phyloP scores from a whole-genome alignment of 2,797 vertebrate genomes.

The Sciurus vulgaris region DNA sequence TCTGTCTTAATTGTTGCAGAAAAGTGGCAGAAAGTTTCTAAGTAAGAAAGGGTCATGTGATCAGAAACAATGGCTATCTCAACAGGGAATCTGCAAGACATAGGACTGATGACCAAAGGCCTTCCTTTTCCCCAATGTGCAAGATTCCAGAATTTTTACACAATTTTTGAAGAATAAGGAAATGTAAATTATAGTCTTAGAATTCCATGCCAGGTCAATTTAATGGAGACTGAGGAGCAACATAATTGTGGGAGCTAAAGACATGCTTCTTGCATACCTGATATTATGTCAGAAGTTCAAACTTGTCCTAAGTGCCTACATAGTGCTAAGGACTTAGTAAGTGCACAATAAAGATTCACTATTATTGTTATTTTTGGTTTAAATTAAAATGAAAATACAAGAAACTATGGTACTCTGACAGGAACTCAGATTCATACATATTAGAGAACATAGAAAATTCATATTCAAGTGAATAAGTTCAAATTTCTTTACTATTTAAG shows the following conservation, averaged over 20 bases:
- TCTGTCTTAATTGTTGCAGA: background rate
- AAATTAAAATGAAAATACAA: background rate
- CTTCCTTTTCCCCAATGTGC: background rate
- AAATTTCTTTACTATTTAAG: background rate
- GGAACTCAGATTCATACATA: background rate
- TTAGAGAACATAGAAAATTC: background rate
- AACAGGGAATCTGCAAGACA: background rate
- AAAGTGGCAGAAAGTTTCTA: background rate
- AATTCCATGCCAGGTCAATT: background rate
- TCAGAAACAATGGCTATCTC: background rate
- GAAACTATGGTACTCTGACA: background rate
- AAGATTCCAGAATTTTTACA: background rate
- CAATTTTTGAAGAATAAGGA: background rate
- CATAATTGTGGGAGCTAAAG: background rate
- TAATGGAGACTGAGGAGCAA: constrained; percentile 1
- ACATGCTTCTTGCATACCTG: background rate
- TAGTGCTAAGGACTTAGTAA: background rate
- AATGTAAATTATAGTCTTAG: background rate
- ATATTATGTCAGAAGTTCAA: background rate
- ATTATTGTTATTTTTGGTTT: background rate
- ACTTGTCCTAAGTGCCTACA: background rate
- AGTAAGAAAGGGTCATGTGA: background rate
- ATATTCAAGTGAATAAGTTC: background rate
- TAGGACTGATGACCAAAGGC: background rate
- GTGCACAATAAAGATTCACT: background rate